Base-by-base conservation (phyloP, 2,113 vertebrate genomes). In the Entelurus aequoreus region DNA sequence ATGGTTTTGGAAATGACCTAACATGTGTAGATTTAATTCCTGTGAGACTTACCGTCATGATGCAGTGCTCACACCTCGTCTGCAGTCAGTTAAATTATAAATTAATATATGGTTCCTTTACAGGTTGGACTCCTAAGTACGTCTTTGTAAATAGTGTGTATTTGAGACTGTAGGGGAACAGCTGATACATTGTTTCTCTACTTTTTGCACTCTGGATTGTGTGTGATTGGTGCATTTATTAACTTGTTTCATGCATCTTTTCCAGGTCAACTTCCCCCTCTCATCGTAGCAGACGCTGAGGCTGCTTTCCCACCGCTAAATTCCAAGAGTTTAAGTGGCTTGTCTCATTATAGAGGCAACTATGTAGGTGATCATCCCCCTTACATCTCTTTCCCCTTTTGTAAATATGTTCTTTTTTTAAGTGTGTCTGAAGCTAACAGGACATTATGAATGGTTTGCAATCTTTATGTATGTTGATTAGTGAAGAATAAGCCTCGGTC, bases 261-360 rank as follows among this genome's bases (percentile, higher is more conserved):
- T 95, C 63, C 94, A 99, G 97, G 92, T 99, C 97, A 68, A 72
- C 87, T 4, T 94, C 94, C 69, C 95, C 94, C 82, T 90, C 90
- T 86, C 94, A 92, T 84, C 95, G 94, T 88, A 95, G 94, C 90
- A 94, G 95, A 88, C 95, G 90, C 92, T 99, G 93, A 98, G 92
- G 90, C 76, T 91, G 92, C 83, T 84, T 74, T 62, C 85, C 93
- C 69, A 73, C 91, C 91, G 90, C 93, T 92, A 94, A 97, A 97
- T 99, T 97, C 97, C 94, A 97, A 94, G 94, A 97, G 95, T 98
- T 98, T 89, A 94, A 92, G 93, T 92, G 93, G 94, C 94, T 95
- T 96, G 95, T 97, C 96, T 99, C 95, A 97, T 98, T 99, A 94
- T 98, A 94, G 97, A 98, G 96, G 94, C 97, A 96, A 91, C 91